These are phyloP conservation scores for Aplysia californica DNA, from an alignment of 1,140 invertebrate genomes.

Conservation along the genomic window DNA sequence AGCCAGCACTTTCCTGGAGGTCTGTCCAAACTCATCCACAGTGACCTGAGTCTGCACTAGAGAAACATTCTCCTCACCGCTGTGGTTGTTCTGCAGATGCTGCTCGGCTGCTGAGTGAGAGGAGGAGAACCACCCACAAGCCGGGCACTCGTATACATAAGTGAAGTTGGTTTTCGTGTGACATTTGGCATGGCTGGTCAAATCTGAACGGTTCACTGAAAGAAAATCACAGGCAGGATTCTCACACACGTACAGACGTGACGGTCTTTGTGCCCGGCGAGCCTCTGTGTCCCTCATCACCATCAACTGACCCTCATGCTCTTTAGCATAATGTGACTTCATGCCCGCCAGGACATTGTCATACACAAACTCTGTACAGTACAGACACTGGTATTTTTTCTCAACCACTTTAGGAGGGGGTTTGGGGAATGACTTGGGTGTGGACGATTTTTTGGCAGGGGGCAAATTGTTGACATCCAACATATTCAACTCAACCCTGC, in stretches of 20 bases:
- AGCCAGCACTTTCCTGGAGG: slow-evolving; percentile 20
- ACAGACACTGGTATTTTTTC: slow-evolving; percentile 21
- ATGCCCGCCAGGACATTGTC: slow-evolving; percentile 9
- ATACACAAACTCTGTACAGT: slow-evolving; percentile 16
- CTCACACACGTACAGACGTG: slow-evolving; percentile 27
- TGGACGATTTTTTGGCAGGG: too few species aligned
- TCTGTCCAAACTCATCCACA: slow-evolving; percentile 26
- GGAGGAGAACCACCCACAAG: slow-evolving; percentile 23
- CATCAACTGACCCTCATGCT: slow-evolving; percentile 23
- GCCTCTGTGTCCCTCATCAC: slow-evolving; percentile 24
- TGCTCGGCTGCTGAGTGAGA: background rate
- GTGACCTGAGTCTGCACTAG: slow-evolving; percentile 22
- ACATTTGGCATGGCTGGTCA: background rate
- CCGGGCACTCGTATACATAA: slow-evolving; percentile 16
- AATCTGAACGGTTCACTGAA: slow-evolving; percentile 1
- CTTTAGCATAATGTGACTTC: slow-evolving; percentile 20
- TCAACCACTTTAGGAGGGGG: background rate
- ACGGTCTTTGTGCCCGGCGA: background rate
- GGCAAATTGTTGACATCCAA: background rate
- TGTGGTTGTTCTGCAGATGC: slow-evolving; percentile 5
- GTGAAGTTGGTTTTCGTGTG: slow-evolving; percentile 1
- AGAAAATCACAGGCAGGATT: slow-evolving; percentile 4
- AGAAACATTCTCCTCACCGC: slow-evolving; percentile 6
- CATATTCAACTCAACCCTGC: slow-evolving; percentile 1
- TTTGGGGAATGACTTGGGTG: background rate